Evolutionary conservation across 2,888 invertebrate species (phyloP).

Genomic region (Drosophila putrida): DNA sequence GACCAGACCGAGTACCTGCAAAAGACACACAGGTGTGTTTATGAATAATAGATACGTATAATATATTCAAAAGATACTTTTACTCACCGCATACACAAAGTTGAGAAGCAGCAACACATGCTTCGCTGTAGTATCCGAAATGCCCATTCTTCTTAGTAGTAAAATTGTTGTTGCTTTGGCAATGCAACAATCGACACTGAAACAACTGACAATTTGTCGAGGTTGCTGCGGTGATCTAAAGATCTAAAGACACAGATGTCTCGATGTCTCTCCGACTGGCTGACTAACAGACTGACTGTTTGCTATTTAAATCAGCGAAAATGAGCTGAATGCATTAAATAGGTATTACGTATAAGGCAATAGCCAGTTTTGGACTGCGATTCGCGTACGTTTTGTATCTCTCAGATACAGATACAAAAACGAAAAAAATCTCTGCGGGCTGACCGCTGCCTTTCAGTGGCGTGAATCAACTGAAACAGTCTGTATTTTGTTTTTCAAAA

Average conservation of each 20-base stretch:
- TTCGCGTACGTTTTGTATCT: slow-evolving; percentile 35
- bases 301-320: slow-evolving; percentile 53
- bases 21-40: slow-evolving; percentile 3
- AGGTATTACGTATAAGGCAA: slow-evolving; percentile 64
- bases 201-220: slow-evolving; percentile 20
- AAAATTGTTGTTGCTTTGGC: slow-evolving; percentile 16
- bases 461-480: slow-evolving; percentile 73
- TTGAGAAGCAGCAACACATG: slow-evolving; percentile 80
- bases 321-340: slow-evolving; percentile 59
- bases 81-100: slow-evolving; percentile 80
- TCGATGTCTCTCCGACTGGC: slow-evolving; percentile 9
- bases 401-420: slow-evolving; percentile 42
- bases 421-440: slow-evolving; percentile 14
- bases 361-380: slow-evolving; percentile 53
- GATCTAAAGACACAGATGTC: slow-evolving; percentile 21
- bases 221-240: slow-evolving; percentile 19
- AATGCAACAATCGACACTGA: slow-evolving; percentile 37
- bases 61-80: not conserved
- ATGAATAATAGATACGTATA: not conserved
- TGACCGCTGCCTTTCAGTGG: slow-evolving; percentile 71
- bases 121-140: slow-evolving; percentile 76
- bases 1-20: slow-evolving; percentile 76
- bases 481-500: slow-evolving; percentile 52
- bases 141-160: slow-evolving; percentile 60
- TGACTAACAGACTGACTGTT: slow-evolving; percentile 10